Evolutionary conservation across 2,113 vertebrate species (phyloP).

Genomic region (Zapornia atra): DNA sequence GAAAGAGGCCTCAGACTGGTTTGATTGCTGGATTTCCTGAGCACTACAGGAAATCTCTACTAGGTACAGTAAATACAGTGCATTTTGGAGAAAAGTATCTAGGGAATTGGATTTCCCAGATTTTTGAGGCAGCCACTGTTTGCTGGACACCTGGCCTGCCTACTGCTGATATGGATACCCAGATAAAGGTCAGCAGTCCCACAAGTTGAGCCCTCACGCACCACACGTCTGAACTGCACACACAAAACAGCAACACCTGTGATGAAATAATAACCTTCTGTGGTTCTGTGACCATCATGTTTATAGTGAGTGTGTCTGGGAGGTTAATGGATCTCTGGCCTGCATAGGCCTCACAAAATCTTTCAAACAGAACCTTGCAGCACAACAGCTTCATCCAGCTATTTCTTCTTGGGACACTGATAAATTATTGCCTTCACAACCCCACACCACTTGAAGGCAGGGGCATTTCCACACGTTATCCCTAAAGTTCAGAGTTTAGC

Average conservation of each 20-base stretch:
- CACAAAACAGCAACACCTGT: background rate
- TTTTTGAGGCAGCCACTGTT: background rate
- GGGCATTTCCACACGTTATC: background rate
- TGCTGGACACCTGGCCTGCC: background rate
- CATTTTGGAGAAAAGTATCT: background rate
- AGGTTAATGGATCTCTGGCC: background rate
- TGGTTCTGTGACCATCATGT: background rate
- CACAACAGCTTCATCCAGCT: background rate
- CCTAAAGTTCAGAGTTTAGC: background rate
- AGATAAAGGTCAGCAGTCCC: background rate
- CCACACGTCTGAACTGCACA: background rate
- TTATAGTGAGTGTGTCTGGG: background rate
- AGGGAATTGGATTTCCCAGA: background rate
- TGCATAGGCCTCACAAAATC: background rate
- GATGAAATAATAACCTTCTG: no score
- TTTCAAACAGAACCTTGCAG: background rate
- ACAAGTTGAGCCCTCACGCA: background rate
- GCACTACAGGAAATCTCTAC: background rate
- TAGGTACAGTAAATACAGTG: fast-evolving
- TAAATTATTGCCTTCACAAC: background rate
- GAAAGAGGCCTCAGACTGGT: background rate
- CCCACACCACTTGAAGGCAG: background rate
- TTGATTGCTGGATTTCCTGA: background rate
- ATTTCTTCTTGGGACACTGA: background rate
- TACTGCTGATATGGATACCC: fast-evolving